Base-by-base conservation (phyloP, 2,888 invertebrate genomes). In the Alcis repandata region DNA sequence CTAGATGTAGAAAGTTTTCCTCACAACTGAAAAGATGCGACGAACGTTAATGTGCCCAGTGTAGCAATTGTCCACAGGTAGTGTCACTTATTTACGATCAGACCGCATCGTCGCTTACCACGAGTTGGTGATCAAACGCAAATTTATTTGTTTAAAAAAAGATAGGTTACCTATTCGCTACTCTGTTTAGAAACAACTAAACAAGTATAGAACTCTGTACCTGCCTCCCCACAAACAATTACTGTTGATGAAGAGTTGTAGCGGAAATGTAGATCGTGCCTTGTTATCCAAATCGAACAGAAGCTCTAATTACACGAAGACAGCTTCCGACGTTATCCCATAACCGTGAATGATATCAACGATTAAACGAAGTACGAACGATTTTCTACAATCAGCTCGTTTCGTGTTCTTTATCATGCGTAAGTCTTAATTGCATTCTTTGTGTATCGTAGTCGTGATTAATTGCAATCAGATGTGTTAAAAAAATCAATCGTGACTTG, bases 371-470 rank as follows among this genome's bases (percentile, higher is more conserved):
- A 17, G 17, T 7, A 27, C 27, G 27, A 27, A 27, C 27, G 27
- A 27, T 27, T 27, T 27, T 4, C 27, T 27, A 27, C 22, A n/a
- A 15, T 15, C 19, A 13, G 6, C 11, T 51, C 19, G 36, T n/a
- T 15, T 32, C 27, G 19, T 43, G 20, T 15, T 46, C 10, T 27
- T 38, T 27, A 53, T 36, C 11, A 15, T 46, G 3, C 15, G 17
- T 46, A 19, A 17, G 27, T 32, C 43, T 43, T 57, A 62, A 59
- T 58, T 57, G 52, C 45, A 67, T 63, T 60, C 45, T 49, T 56
- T 59, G 43, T 41, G 45, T 63, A 13, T 60, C 36, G 58, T 56
- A 68, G 54, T 69, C 69, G 68, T 69, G 66, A 69, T 72, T 63
- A 64, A 68, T 49, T 43, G 68, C 59, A 64, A 56, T 64, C 54